phyloP scores from a whole-genome alignment of 2,888 invertebrate species.

The Agrochola circellaris region DNA sequence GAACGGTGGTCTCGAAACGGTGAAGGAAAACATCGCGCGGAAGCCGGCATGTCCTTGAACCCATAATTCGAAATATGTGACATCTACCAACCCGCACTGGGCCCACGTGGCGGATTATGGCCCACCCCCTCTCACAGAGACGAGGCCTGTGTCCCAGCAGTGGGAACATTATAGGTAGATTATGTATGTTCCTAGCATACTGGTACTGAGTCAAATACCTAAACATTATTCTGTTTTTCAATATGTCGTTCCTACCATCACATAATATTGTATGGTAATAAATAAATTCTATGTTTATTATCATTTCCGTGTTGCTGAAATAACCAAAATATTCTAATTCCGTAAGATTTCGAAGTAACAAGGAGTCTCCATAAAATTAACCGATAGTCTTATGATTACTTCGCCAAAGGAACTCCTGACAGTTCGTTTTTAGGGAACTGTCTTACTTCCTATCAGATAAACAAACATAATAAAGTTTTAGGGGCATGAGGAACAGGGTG shows the following conservation, averaged over 20 bases:
- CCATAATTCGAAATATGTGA: too few species aligned
- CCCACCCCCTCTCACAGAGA: too few species aligned
- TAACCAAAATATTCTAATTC: not conserved
- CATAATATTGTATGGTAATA: not conserved
- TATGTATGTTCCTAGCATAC: too few species aligned
- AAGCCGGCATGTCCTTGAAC: too few species aligned
- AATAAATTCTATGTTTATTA: not conserved
- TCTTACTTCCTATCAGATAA: not conserved
- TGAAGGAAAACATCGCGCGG: too few species aligned
- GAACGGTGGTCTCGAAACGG: too few species aligned
- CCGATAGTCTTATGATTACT: not conserved
- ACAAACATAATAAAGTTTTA: slow-evolving; percentile 16
- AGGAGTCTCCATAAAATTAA: not conserved
- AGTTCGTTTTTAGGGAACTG: not conserved
- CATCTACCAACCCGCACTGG: too few species aligned
- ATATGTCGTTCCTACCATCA: not conserved
- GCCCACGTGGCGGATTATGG: too few species aligned
- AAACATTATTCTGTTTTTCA: not conserved
- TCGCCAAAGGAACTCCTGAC: not conserved
- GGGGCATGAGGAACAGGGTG: too few species aligned
- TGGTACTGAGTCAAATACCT: not conserved
- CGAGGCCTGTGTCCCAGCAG: too few species aligned
- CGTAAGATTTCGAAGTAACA: not conserved
- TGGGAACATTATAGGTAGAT: too few species aligned
- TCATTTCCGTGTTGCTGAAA: not conserved